Evolutionary conservation across 2,113 vertebrate species (phyloP).

Genomic region (Melanerpes formicivorus): DNA sequence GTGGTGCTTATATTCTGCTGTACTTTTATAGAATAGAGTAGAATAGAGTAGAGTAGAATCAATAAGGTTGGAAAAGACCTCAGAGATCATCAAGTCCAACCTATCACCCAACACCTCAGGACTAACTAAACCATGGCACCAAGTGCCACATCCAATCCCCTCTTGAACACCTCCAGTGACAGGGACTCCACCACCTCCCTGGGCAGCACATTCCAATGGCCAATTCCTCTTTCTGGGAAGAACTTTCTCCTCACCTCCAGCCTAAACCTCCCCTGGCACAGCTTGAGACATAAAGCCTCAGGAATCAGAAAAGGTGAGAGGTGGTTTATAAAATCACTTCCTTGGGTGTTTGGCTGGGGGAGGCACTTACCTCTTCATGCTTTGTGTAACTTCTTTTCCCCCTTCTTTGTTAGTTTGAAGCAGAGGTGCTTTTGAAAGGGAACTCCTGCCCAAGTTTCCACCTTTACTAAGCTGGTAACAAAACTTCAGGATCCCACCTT

Average conservation of each 20-base stretch:
- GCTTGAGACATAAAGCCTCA: neutral
- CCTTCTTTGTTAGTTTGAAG: neutral
- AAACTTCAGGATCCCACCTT: neutral
- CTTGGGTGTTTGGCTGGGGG: neutral
- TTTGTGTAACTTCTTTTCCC: neutral
- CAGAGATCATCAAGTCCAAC: no score
- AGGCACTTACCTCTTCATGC: neutral
- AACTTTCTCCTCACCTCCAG: no score
- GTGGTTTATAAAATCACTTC: neutral
- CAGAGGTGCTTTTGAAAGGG: neutral
- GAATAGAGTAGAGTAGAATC: no score
- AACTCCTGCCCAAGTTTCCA: neutral
- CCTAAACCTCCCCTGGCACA: no score
- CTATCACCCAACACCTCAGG: no score
- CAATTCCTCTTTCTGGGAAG: no score
- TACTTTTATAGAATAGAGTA: neutral
- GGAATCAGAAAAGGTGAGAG: neutral
- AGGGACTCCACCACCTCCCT: no score
- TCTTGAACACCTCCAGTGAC: no score
- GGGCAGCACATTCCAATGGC: no score
- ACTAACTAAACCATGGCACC: no score
- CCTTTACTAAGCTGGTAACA: neutral
- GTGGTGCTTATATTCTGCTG: fast-evolving
- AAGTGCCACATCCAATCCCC: no score
- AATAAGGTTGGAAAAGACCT: no score